phyloP scores from a whole-genome alignment of 2,888 invertebrate species.

The Tortrix viridana region DNA sequence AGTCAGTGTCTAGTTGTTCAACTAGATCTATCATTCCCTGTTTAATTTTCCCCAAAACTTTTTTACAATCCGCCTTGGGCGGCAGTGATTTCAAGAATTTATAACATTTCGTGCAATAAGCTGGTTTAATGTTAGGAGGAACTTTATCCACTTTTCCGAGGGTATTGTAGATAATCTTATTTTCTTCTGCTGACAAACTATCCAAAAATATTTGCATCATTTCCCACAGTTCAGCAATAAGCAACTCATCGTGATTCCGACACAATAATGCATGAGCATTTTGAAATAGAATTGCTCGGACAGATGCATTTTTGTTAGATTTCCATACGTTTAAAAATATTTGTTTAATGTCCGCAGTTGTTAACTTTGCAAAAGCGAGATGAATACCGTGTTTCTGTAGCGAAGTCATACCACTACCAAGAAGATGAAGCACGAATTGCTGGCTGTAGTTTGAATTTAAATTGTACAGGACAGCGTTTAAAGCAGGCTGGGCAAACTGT shows the following conservation, averaged over 20 bases:
- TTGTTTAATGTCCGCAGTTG: slow-evolving; percentile 50
- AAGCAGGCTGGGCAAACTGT: slow-evolving; percentile 63
- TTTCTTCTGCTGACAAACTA: slow-evolving; percentile 55
- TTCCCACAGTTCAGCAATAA: slow-evolving; percentile 52
- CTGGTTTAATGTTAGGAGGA: slow-evolving; percentile 47
- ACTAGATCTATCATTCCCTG: slow-evolving; percentile 45
- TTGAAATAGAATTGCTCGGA: slow-evolving; percentile 55
- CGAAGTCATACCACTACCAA: slow-evolving; percentile 51
- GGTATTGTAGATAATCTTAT: slow-evolving; percentile 51
- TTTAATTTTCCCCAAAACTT: slow-evolving; percentile 42
- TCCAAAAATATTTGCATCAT: slow-evolving; percentile 55
- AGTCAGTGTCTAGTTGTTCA: slow-evolving; percentile 50
- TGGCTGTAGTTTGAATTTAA: slow-evolving; percentile 49
- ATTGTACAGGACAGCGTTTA: slow-evolving; percentile 64
- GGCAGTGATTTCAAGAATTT: slow-evolving; percentile 51
- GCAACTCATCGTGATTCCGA: slow-evolving; percentile 47
- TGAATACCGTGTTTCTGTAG: slow-evolving; percentile 62
- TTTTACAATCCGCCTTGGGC: slow-evolving; percentile 45
- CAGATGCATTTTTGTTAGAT: slow-evolving; percentile 54
- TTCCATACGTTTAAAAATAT: slow-evolving; percentile 55
- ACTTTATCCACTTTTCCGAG: slow-evolving; percentile 47
- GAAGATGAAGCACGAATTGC: slow-evolving; percentile 53
- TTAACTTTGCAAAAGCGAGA: slow-evolving; percentile 52
- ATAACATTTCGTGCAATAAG: slow-evolving; percentile 55
- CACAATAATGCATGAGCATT: slow-evolving; percentile 51